Conservation (phyloP, 2,113 vertebrate species). For the Tachuris rubrigastra region DNA sequence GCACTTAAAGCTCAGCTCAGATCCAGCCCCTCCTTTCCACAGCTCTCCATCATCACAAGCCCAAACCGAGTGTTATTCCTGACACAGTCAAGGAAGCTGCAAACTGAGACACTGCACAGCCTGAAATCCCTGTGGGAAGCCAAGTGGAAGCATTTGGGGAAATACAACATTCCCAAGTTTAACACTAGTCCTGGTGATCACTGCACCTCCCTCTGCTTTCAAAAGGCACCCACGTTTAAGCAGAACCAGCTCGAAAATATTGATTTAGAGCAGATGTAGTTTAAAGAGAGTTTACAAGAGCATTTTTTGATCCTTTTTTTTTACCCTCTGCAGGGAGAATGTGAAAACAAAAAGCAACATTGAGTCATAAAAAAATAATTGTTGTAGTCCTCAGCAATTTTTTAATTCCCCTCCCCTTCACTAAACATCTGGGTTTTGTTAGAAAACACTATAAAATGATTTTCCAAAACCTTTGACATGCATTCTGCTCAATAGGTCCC, state of each 20-base stretch:
- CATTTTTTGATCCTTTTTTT: neutral
- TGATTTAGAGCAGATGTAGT: constrained; percentile 36
- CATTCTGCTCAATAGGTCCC: neutral
- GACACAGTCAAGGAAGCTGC: neutral
- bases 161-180: rapidly evolving
- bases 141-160: neutral
- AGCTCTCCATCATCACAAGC: neutral
- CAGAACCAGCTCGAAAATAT: neutral
- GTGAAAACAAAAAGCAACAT: neutral
- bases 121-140: neutral
- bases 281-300: constrained; percentile 9
- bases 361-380: constrained; percentile 32
- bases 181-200: neutral
- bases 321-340: neutral
- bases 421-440: constrained; percentile 37
- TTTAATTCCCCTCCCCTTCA: constrained; percentile 8
- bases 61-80: neutral
- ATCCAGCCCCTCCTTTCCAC: neutral
- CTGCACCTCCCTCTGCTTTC: neutral
- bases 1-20: neutral
- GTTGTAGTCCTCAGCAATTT: constrained; percentile 27
- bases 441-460: constrained; percentile 5
- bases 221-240: neutral
- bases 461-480: constrained; percentile 43
- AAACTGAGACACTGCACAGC: neutral